Base-by-base conservation (phyloP, 2,113 vertebrate species). In the Cacatua alba region DNA sequence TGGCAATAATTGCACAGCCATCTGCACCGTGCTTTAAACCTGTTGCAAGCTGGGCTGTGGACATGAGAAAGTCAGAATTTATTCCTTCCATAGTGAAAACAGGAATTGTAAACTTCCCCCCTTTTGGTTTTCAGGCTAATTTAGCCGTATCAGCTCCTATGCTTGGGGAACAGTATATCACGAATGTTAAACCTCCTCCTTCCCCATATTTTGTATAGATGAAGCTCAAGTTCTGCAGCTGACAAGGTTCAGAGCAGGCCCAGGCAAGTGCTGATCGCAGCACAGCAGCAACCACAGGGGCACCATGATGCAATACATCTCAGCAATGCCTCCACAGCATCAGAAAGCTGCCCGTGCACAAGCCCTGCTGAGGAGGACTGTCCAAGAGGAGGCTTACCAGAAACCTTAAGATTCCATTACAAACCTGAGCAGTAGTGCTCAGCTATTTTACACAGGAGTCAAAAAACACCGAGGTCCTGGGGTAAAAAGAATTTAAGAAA, bases 1-100 rank as follows among this genome's bases (percentile, higher is more conserved):
- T 97, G 96, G 96, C 96, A 97, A 94, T 96, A 95, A 92, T 89
- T 72, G 80, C 84, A 21, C 2, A 91, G 90, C 96, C 96, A 97
- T 96, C 96, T 96, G 90, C 24, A 96, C 67, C 0, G 0, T n/a
- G 88, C 67, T 89, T 87, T 85, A 91, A 97, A 97, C 92, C 95
- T 96, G 94, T 95, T 96, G 95, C 96, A 94, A 87, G 86, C 70
- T 59, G 70, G 37, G 88, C 86, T 89, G 83, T 31, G 94, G 96
- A 94, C 91, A 80, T 0, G 5, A 67, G 74, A 62, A 84, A 94
- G 39, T 88, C 60, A 53, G 31, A 62, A 96, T 94, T 93, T 92
- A 94, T 94, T 93, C 20, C 62, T 75, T 78, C 64, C 80, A n/a
- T 39, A 53, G 17, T 8, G 16, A 71, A 95, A 92, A 33, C 86